These are phyloP conservation scores for Zaprionus ornatus DNA, from an alignment of 1,140 invertebrate species.

Conservation along the genomic window DNA sequence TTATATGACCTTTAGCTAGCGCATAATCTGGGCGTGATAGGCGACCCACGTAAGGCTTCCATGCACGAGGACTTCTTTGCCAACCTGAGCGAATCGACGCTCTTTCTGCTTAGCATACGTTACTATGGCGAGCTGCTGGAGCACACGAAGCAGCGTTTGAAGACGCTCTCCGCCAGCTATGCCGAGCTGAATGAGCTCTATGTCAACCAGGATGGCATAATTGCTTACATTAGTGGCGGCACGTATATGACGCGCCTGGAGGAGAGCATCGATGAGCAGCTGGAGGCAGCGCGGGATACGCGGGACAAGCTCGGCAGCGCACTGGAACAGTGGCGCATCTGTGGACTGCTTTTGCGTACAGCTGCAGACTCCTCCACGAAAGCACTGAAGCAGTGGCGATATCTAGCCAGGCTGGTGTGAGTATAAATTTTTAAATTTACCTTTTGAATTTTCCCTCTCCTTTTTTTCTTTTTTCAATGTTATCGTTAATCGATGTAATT, in stretches of 20 bases:
- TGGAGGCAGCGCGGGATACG: constrained; percentile 76
- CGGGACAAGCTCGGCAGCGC: constrained; percentile 78
- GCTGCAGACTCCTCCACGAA: constrained; percentile 72
- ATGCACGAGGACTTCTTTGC: constrained; percentile 83
- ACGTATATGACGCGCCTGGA: constrained; percentile 78
- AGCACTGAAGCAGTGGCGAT: constrained; percentile 69
- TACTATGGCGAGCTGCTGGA: constrained; percentile 76
- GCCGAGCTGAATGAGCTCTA: constrained; percentile 73
- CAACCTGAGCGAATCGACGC: constrained; percentile 73
- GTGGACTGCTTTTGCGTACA: constrained; percentile 67
- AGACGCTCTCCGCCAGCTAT: constrained; percentile 65
- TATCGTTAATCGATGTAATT: neutral
- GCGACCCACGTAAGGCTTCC: constrained; percentile 80
- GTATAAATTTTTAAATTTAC: neutral
- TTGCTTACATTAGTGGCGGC: constrained; percentile 78
- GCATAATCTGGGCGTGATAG: constrained; percentile 72
- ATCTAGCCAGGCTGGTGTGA: constrained; percentile 59
- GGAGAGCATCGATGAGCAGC: constrained; percentile 73
- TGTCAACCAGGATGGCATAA: constrained; percentile 79
- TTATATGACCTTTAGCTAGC: constrained; percentile 55
- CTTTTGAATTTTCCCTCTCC: neutral
- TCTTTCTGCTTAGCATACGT: constrained; percentile 69
- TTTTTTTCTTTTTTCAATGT: neutral
- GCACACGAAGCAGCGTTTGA: constrained; percentile 66
- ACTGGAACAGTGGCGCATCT: constrained; percentile 81